Conservation (phyloP, 2,888 invertebrate species). For the Metopia argyrocephala region DNA sequence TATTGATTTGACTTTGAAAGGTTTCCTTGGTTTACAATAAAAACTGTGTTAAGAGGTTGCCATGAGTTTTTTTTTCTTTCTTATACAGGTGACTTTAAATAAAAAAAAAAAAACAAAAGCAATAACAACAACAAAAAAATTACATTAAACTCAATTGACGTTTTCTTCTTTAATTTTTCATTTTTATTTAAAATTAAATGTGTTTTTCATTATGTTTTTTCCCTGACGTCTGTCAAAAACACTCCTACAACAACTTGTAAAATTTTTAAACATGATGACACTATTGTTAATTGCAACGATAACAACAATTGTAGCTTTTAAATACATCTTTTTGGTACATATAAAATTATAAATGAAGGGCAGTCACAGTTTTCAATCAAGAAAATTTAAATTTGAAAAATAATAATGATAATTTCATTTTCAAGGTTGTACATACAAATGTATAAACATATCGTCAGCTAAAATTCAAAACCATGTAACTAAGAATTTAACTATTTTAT, state of each 20-base stretch:
- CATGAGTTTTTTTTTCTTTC: not conserved
- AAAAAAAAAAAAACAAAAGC: constrained; percentile 11
- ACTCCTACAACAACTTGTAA: constrained; percentile 19
- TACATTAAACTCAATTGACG: constrained; percentile 11
- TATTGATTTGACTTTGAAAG: constrained; percentile 67
- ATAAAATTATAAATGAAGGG: too few relatives aligned
- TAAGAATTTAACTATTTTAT: too few relatives aligned
- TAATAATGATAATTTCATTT: too few relatives aligned
- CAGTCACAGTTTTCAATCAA: not conserved
- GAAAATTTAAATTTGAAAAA: too few relatives aligned
- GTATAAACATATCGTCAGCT: too few relatives aligned
- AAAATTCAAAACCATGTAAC: too few relatives aligned
- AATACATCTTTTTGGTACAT: not conserved
- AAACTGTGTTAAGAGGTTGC: constrained; percentile 60
- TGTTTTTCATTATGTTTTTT: not conserved
- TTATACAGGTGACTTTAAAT: constrained; percentile 42
- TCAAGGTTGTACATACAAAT: too few relatives aligned
- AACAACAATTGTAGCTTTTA: not conserved
- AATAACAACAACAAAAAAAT: not conserved
- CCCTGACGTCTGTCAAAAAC: constrained; percentile 41
- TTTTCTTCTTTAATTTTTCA: not conserved
- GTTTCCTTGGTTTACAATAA: constrained; percentile 61
- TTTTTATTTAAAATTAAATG: not conserved
- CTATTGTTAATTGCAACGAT: constrained; percentile 7
- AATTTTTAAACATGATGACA: constrained; percentile 26